Evolutionary conservation across 2,888 invertebrate genomes (phyloP).

Genomic region (Nebria salina): DNA sequence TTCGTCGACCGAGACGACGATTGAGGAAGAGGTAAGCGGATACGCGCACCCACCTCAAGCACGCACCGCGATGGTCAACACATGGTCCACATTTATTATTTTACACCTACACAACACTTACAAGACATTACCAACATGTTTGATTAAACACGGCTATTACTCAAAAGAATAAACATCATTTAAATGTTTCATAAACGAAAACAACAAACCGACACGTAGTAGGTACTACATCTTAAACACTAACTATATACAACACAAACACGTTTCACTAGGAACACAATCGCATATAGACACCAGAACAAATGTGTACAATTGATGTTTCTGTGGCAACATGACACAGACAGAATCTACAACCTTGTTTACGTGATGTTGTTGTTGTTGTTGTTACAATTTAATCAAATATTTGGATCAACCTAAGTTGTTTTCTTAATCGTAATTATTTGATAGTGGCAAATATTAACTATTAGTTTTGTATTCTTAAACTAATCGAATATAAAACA

Average conservation of each 20-base stretch:
- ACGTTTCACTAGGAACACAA: background rate
- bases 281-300: background rate
- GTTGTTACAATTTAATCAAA: background rate
- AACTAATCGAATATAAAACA: too few relatives aligned
- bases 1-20: constrained; percentile 33
- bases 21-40: constrained; percentile 39
- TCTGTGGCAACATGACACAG: background rate
- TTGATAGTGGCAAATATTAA: too few relatives aligned
- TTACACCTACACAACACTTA: background rate
- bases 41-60: constrained; percentile 20
- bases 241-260: background rate
- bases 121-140: background rate
- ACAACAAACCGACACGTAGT: background rate
- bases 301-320: background rate
- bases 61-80: constrained; percentile 17
- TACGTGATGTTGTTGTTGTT: background rate
- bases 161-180: background rate
- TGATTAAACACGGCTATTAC: background rate
- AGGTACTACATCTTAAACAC: background rate
- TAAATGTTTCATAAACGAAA: too few relatives aligned
- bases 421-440: too few relatives aligned
- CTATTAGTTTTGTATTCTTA: too few relatives aligned
- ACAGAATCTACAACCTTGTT: background rate
- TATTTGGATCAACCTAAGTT: background rate
- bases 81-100: background rate